Evolutionary conservation across 2,797 vertebrate genomes (phyloP), one percentile per base, ranked within the genome.

Genomic region (Tiaroga cobitis): DNA sequence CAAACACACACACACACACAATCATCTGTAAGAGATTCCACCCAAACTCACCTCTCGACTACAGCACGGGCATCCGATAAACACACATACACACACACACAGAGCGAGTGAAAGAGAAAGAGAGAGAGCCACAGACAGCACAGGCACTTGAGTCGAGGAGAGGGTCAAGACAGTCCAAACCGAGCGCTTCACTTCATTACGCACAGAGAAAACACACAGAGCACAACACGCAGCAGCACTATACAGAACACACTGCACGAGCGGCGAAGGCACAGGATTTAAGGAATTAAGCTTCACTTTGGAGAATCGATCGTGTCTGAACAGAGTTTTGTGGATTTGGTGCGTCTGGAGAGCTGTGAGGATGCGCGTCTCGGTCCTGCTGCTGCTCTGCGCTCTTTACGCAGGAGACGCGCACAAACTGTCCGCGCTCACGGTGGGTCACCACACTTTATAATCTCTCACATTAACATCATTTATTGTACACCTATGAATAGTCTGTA

Each of bases 361-460:
- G 95, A 96, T 96, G 96, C 95, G 95, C 93, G 89, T 92, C 87
- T 91, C 88, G 81, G 91, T 90, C 85, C 91, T 95, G 82, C 88
- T 95, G 90, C 88, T 96, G 84, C 86, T 95, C 90, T 93, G 94
- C 89, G 90, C 95, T 89, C 92, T 95, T 89, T 87, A 93, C 91
- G 94, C 92, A 68, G 94, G 92, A 87, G 88, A 92, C 91, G 91
- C 95, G 91, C 95, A 96, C n/a, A 96, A 95, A 91, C 95, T 95
- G 89, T 96, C 96, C 63, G 96, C 95, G 91, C 94, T 96, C 86
- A 96, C 95, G 95, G 96, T 96, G 94, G 88, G 95, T 85, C 75
- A 19, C 56, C 56, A 18, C 10, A 51, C 70, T 61, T 59, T 67
- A 68, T 0, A 21, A 10, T 49, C 21, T 21, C 37, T 11, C 69